A percentile compares a stretch with the other conserved stretches of the same genome.
Conservation (phyloP, 2,113 vertebrate species). For the Zosterops lateralis region DNA sequence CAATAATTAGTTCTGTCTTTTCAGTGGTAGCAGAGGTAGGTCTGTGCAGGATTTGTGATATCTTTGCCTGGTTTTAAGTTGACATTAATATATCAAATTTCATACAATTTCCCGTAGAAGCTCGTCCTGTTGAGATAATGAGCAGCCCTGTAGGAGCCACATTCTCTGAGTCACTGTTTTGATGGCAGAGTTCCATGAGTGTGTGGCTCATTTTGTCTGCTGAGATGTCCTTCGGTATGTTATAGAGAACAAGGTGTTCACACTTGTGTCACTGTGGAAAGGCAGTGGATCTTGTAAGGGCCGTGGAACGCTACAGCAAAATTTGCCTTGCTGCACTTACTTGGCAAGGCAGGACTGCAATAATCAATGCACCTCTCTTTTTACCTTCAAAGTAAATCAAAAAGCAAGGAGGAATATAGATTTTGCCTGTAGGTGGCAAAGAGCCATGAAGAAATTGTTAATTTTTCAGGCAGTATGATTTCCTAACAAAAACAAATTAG, state of each 20-base stretch:
- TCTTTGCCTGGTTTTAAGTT: not conserved
- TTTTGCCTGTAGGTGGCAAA: not conserved
- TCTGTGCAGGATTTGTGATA: conserved; percentile 6
- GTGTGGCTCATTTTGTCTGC: not conserved
- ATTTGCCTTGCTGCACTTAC: not conserved
- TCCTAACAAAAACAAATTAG: not conserved
- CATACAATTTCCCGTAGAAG: conserved; percentile 45
- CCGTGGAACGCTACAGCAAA: not conserved
- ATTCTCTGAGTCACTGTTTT: conserved; percentile 57
- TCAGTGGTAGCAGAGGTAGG: not conserved
- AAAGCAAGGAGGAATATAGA: not conserved
- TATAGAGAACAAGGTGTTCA: not conserved
- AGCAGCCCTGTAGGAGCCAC: conserved; percentile 56
- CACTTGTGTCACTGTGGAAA: not conserved
- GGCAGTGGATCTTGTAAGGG: not conserved
- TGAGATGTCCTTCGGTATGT: not conserved
- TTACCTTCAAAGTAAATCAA: not conserved
- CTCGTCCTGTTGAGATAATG: conserved; percentile 36
- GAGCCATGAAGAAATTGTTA: not conserved
- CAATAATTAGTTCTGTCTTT: not conserved
- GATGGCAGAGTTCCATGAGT: conserved; percentile 33
- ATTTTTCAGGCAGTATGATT: not conserved
- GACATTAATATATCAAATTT: conserved; percentile 35
- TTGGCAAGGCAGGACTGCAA: not conserved
- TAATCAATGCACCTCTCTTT: not conserved